A percentile compares a stretch with the other conserved stretches of the same genome.
Conservation (phyloP, 2,888 invertebrate species). For the Chirona hameri region DNA sequence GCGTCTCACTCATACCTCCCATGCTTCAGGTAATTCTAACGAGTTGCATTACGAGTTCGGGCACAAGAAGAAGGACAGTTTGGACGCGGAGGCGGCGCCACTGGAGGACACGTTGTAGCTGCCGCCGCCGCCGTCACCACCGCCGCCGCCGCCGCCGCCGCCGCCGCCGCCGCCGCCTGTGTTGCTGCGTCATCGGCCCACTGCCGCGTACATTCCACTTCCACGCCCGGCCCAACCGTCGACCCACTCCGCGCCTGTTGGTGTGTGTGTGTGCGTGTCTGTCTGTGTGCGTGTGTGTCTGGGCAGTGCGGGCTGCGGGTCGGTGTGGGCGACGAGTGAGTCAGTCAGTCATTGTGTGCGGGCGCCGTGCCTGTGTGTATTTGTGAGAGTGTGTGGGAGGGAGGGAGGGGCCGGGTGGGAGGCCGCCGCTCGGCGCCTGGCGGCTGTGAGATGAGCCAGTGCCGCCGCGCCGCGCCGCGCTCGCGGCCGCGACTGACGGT, state of each 20-base stretch:
- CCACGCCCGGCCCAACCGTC: no score
- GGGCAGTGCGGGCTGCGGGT: not conserved
- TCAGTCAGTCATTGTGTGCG: no score
- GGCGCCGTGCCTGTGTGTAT: no score
- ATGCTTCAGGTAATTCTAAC: constrained; percentile 50
- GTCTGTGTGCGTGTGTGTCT: not conserved
- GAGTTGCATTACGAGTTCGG: constrained; percentile 80
- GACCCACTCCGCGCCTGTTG: no score
- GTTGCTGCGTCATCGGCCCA: not conserved
- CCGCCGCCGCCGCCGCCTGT: not conserved
- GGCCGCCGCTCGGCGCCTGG: not conserved
- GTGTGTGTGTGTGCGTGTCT: not conserved
- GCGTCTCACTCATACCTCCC: not conserved
- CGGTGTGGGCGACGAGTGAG: no score
- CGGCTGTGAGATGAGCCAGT: not conserved
- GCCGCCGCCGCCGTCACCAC: not conserved
- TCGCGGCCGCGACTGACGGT: not conserved
- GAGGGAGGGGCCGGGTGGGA: not conserved
- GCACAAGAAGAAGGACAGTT: constrained; percentile 50
- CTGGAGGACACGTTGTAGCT: constrained; percentile 2
- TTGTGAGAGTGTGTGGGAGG: no score
- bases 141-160: not conserved
- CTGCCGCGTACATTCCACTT: not conserved
- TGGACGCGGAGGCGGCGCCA: constrained; percentile 34
- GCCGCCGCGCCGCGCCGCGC: not conserved